Conservation (phyloP, 2,888 invertebrate species). For the Itoplectis maculator region DNA sequence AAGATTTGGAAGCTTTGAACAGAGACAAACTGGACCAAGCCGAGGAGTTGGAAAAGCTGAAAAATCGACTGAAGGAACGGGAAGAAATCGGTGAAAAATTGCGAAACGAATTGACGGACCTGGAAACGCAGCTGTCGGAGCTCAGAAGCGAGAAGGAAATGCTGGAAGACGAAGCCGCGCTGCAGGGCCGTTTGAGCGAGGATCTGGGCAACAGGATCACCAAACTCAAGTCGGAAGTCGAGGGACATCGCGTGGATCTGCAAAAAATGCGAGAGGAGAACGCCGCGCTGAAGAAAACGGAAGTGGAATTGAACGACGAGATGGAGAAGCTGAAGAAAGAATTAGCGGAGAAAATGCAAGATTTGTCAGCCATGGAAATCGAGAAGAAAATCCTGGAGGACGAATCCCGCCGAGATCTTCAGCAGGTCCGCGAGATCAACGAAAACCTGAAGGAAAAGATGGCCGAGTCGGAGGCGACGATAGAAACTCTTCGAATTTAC, state of each 20-base stretch:
- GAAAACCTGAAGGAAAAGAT: constrained; percentile 46
- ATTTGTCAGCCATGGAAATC: neutral
- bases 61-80: constrained; percentile 16
- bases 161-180: constrained; percentile 26
- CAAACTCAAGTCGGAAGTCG: constrained; percentile 4
- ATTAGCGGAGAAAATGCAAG: neutral
- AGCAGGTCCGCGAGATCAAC: constrained; percentile 47
- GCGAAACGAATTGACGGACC: constrained; percentile 19
- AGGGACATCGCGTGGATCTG: neutral
- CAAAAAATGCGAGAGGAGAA: neutral
- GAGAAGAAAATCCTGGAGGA: constrained; percentile 26
- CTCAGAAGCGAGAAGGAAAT: constrained; percentile 43
- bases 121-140: constrained; percentile 6
- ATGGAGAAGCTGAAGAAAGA: constrained; percentile 2
- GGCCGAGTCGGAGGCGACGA: neutral
- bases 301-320: neutral
- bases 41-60: constrained; percentile 36
- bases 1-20: constrained; percentile 31
- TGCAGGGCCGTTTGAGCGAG: constrained; percentile 20
- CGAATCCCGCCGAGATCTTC: constrained; percentile 46
- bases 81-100: constrained; percentile 32
- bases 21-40: constrained; percentile 60
- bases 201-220: constrained; percentile 16
- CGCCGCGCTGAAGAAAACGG: neutral
- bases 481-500: neutral